Evolutionary conservation across 2,797 vertebrate species (phyloP).

Genomic region (Serranus cabrilla): DNA sequence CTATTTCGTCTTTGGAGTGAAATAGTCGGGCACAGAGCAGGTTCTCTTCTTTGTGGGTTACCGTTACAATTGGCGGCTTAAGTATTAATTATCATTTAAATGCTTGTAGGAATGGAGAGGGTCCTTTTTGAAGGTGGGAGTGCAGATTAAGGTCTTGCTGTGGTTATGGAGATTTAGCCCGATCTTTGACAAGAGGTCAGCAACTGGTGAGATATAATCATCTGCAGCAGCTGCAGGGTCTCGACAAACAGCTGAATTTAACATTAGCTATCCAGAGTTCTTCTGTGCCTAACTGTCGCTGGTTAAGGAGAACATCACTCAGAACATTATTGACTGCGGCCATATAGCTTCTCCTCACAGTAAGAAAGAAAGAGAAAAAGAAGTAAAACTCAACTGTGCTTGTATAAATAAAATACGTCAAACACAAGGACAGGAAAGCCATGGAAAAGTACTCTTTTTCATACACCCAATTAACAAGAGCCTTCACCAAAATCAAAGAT

Average conservation of each 20-base stretch:
- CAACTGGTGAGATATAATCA: conserved; percentile 68
- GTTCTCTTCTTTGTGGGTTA: conserved; percentile 54
- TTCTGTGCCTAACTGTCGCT: not conserved
- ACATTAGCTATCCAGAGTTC: not conserved
- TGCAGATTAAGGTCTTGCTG: conserved; percentile 62
- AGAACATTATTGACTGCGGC: not conserved
- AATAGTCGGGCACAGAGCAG: conserved; percentile 53
- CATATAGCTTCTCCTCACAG: not conserved
- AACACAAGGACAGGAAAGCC: not conserved
- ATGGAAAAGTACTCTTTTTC: not conserved
- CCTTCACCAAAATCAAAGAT: not conserved
- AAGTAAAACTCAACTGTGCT: not conserved
- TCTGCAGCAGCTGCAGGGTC: conserved; percentile 63
- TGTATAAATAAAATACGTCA: not conserved
- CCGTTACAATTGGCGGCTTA: conserved; percentile 74
- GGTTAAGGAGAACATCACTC: not conserved
- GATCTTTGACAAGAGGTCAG: conserved; percentile 64
- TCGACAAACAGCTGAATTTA: conserved; percentile 35
- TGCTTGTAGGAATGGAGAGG: conserved; percentile 76
- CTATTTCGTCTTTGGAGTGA: conserved; percentile 68
- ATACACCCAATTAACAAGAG: not conserved
- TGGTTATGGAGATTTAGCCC: conserved; percentile 53
- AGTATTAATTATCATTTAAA: conserved; percentile 89
- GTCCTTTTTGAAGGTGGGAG: conserved; percentile 63
- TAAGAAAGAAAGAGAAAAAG: too few relatives aligned